phyloP scores from a whole-genome alignment of 1,140 invertebrate genomes.

The Megalonaias nervosa region DNA sequence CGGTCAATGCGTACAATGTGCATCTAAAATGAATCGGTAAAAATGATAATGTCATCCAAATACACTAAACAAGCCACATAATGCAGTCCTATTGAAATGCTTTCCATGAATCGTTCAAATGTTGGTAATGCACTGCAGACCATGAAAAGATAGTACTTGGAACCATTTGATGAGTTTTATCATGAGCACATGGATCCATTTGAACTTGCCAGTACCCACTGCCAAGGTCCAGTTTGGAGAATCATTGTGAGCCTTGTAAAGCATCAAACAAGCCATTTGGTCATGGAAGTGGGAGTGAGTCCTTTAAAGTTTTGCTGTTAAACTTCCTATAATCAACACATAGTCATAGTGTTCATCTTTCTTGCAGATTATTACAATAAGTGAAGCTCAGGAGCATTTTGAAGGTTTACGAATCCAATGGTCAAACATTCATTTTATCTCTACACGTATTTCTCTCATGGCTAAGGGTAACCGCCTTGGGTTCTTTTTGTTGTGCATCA shows the following conservation, averaged over 20 bases:
- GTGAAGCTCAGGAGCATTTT: slow-evolving; percentile 5
- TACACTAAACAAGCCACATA: not conserved
- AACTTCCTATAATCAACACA: slow-evolving; percentile 29
- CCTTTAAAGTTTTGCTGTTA: not conserved
- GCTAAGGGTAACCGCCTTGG: slow-evolving; percentile 11
- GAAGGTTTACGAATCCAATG: slow-evolving; percentile 8
- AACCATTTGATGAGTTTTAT: not conserved
- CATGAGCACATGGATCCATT: not conserved
- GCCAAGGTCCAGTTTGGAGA: slow-evolving; percentile 3
- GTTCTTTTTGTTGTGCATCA: slow-evolving; percentile 22
- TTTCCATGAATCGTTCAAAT: slow-evolving; percentile 11
- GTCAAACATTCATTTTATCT: slow-evolving; percentile 18
- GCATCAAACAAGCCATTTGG: not conserved
- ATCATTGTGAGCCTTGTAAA: not conserved
- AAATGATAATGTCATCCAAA: slow-evolving; percentile 10
- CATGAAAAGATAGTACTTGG: not conserved
- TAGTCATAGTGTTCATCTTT: slow-evolving; percentile 5
- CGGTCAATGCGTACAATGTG: not conserved
- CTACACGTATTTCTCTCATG: not conserved
- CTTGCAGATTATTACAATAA: slow-evolving; percentile 6
- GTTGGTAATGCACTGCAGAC: not conserved
- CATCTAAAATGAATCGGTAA: not conserved
- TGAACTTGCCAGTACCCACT: not conserved
- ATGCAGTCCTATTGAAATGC: not conserved
- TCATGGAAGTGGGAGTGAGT: not conserved